A percentile compares a stretch with the other conserved stretches of the same genome.
These are phyloP conservation scores for Homalodisca vitripennis DNA, from an alignment of 1,140 invertebrate species.

Conservation along the genomic window DNA sequence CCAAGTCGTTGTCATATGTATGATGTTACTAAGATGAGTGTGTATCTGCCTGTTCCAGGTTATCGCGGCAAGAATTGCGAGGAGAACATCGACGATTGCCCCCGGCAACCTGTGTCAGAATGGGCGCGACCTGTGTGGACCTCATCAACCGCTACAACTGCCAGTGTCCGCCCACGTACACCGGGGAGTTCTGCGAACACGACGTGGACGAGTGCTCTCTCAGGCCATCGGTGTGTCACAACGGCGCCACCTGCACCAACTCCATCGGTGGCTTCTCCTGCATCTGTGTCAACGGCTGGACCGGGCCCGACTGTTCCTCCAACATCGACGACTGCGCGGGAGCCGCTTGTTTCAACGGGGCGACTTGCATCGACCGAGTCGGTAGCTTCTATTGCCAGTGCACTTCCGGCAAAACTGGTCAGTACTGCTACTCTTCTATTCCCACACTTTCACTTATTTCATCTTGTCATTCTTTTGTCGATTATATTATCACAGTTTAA, in stretches of 20 bases:
- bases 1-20: no score
- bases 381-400: slow-evolving; percentile 95
- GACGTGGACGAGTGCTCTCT: slow-evolving; percentile 79
- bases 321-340: slow-evolving; percentile 94
- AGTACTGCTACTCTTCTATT: no score
- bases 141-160: slow-evolving; percentile 86
- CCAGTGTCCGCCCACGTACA: slow-evolving; percentile 83
- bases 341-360: slow-evolving; percentile 93
- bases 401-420: slow-evolving; percentile 91
- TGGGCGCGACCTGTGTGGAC: slow-evolving; percentile 86
- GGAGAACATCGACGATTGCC: slow-evolving; percentile 89
- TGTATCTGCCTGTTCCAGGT: slow-evolving; percentile 66
- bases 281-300: slow-evolving; percentile 96
- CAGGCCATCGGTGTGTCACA: slow-evolving; percentile 83
- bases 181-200: slow-evolving; percentile 76
- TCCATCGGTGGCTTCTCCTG: slow-evolving; percentile 87
- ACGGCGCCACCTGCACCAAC: slow-evolving; percentile 94
- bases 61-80: slow-evolving; percentile 85
- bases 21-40: no score
- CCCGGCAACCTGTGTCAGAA: slow-evolving; percentile 87
- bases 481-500: no score
- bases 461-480: no score
- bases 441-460: no score
- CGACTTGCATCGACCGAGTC: slow-evolving; percentile 93
- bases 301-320: slow-evolving; percentile 83